Base-by-base conservation (phyloP, 2,888 invertebrate species). In the Oasisia sp. region DNA sequence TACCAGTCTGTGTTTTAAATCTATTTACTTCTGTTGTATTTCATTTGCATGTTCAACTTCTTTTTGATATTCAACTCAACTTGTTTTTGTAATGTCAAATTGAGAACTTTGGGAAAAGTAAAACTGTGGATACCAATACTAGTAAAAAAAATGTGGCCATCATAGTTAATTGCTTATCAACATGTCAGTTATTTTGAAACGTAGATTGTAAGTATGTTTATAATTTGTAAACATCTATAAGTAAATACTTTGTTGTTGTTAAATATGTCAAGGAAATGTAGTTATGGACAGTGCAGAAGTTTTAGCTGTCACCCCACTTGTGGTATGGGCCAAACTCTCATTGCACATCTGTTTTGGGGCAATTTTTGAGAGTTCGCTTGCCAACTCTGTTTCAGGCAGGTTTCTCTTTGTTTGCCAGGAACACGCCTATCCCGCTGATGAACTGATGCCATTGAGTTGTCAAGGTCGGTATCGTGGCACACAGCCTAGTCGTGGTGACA, bases 341-440 rank as follows among this genome's bases (percentile, higher is more conserved):
- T 32, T 89, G 14, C 32, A 89, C 45, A 32, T 32, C 32, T 38
- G 89, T 92, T 32, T 32, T 89, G 32, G 90, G 90, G n/a, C 32
- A 9, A 89, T 38, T 89, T 91, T 91, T 14, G 32, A 91, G n/a
- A 32, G 91, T 91, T 9, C 32, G 12, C 89, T 11, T 32, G 12
- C 89, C 89, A 32, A 11, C 89, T 12, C 9, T 32, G 32, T 89
- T 91, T 91, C 44, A 12, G 12, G 32, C 44, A 50, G 45, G 7
- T 45, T 91, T 19, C 91, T 27, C 14, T 91, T 74, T 74, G 56
- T 44, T 92, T 74, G 94, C 11, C 93, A 96, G 97, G 97, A 98
- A 95, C 98, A 99, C 97, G 99, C 99, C 27, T 99, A 98, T 97
- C 99, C 99, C 92, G 99, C 99, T 32, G 99, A 99, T 97, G 99